Percentiles rank a stretch among this genome's conserved stretches.
Evolutionary conservation across 64 coral and sea anemone genomes (phyloP).

Genomic region (Pocillopora verrucosa): DNA sequence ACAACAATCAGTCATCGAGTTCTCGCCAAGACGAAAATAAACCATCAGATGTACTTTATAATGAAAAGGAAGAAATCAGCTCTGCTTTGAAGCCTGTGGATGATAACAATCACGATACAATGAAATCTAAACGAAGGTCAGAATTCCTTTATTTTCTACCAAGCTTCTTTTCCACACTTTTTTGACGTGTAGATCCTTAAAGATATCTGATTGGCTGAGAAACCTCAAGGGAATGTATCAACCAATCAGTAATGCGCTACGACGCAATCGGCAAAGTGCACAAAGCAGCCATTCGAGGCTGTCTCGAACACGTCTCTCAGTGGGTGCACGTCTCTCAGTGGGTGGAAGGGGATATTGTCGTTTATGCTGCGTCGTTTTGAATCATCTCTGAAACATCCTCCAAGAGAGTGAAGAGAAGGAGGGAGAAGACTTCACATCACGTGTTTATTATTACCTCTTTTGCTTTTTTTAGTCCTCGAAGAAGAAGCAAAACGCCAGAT

Average conservation of each 20-base stretch:
- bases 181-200: background rate
- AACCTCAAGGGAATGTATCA: background rate
- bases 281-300: background rate
- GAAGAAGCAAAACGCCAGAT: conserved; percentile 29
- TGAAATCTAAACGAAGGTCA: conserved; percentile 20
- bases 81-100: background rate
- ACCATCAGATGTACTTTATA: background rate
- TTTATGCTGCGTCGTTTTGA: too few relatives aligned
- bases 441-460: background rate
- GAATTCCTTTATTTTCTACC: background rate
- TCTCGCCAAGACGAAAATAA: background rate
- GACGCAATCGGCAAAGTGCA: background rate
- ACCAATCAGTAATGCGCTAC: background rate
- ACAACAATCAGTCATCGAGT: background rate
- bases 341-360: too few relatives aligned
- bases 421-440: too few relatives aligned
- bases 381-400: too few relatives aligned
- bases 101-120: background rate
- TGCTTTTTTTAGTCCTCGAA: background rate
- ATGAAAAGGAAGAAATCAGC: background rate
- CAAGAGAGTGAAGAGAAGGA: too few relatives aligned
- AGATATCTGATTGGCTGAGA: background rate
- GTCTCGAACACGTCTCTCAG: too few relatives aligned
- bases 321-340: too few relatives aligned
- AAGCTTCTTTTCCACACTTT: too few relatives aligned